Base-by-base conservation (phyloP, 2,888 invertebrate species). In the Julus scanicus region DNA sequence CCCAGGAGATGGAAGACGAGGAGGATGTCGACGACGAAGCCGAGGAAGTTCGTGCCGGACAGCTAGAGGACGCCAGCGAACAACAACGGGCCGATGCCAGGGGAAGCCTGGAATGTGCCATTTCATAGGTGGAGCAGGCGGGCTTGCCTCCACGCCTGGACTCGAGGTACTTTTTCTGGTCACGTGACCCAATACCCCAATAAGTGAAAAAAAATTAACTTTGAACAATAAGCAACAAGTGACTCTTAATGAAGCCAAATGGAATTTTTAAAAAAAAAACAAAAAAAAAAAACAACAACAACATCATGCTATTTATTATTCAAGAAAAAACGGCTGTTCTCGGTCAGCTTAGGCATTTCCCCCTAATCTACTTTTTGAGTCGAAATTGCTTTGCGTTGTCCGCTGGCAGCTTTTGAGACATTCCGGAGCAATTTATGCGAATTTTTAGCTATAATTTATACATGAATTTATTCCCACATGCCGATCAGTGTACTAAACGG, bases 91-190 rank as follows among this genome's bases (percentile, higher is more conserved):
- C 71, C 29, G 71, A 71, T 71, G 71, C 71, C 71, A 71, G 71
- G 71, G 71, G 71, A 20, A 71, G 71, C 71, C 71, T 71, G 71
- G 71, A 71, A 71, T 71, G 71, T 71, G 71, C 71, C 71, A 71
- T 71, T 71, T 29, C 71, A 29, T 71, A 71, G 29, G n/a, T n/a
- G 11, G 9, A 29, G 20, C 17, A 71, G 71, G 17, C 29, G 11
- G 29, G 71, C 29, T 71, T 17, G 17, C 5, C 20, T 8, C 71
- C n/a, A 71, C 2, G 4, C 3, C 71, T 71, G 8, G 29, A 71
- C 29, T 71, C 29, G 29, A 71, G 71, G 71, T 71, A 29, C 71
- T 29, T 17, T 71, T 20, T 71, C 71, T 29, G 29, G 8, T 1
- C 71, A 71, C 71, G 71, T 29, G n/a, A 29, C 71, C 71, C 71